Evolutionary conservation across 2,888 invertebrate species (phyloP).

Genomic region (Mythimna loreyi): DNA sequence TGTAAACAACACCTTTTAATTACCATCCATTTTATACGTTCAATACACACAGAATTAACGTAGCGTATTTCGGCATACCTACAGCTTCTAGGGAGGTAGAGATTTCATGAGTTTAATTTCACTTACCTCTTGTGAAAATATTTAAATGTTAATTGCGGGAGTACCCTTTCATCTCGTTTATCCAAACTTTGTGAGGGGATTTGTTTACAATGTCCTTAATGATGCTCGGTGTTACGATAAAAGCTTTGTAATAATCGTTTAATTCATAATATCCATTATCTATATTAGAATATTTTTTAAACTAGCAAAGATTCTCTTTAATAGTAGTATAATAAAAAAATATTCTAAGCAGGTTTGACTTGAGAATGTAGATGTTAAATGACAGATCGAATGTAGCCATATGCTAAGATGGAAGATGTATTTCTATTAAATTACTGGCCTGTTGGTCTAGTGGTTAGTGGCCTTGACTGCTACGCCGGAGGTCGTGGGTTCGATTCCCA

Average conservation of each 20-base stretch:
- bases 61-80: constrained; percentile 43
- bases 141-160: constrained; percentile 76
- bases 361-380: too few relatives aligned
- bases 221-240: constrained; percentile 74
- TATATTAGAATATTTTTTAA: too few relatives aligned
- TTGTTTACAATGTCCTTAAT: constrained; percentile 81
- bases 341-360: too few relatives aligned
- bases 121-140: constrained; percentile 70
- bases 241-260: constrained; percentile 76
- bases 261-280: constrained; percentile 71
- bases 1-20: constrained; percentile 42
- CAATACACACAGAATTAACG: constrained; percentile 57
- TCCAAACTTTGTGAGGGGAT: constrained; percentile 76
- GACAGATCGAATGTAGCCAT: too few relatives aligned
- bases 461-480: too few relatives aligned
- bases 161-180: constrained; percentile 78
- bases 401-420: too few relatives aligned
- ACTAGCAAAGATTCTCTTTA: too few relatives aligned
- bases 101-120: constrained; percentile 69
- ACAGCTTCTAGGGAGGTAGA: constrained; percentile 51
- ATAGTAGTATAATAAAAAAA: too few relatives aligned
- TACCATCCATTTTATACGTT: constrained; percentile 37
- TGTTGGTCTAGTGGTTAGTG: too few relatives aligned
- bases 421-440: too few relatives aligned
- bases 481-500: too few relatives aligned